phyloP scores from a whole-genome alignment of 2,113 vertebrate genomes.

The Melanerpes formicivorus region DNA sequence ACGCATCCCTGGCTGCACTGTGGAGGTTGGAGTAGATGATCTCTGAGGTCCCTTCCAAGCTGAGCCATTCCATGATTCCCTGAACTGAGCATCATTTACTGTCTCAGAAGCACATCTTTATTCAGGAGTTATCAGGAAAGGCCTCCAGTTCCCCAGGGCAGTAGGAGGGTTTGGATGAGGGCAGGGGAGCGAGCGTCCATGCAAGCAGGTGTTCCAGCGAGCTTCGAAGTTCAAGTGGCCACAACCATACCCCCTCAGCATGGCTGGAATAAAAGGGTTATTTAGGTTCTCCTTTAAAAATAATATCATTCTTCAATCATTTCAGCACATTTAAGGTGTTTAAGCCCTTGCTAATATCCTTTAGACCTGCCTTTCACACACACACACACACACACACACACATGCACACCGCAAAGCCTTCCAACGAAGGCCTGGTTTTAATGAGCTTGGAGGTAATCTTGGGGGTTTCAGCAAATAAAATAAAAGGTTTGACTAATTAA shows the following conservation, averaged over 20 bases:
- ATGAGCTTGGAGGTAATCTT: conserved; percentile 49
- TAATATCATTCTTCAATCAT: conserved; percentile 35
- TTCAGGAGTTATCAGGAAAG: background rate
- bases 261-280: conserved; percentile 3
- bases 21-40: too few species aligned
- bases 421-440: conserved; percentile 14
- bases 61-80: too few species aligned
- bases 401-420: conserved; percentile 14
- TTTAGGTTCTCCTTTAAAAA: conserved; percentile 20
- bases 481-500: conserved; percentile 57
- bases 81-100: background rate
- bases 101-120: background rate
- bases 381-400: background rate
- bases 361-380: conserved; percentile 35
- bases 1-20: too few species aligned
- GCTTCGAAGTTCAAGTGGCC: background rate
- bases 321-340: conserved; percentile 29
- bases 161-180: background rate
- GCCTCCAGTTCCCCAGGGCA: background rate
- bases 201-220: background rate
- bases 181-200: background rate
- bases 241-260: background rate
- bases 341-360: conserved; percentile 43
- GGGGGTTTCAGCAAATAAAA: conserved; percentile 56
- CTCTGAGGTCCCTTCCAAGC: too few species aligned